A percentile compares a stretch with the other conserved stretches of the same genome.
Conservation (phyloP, 2,888 invertebrate genomes). For the Diplazon laetatorius region DNA sequence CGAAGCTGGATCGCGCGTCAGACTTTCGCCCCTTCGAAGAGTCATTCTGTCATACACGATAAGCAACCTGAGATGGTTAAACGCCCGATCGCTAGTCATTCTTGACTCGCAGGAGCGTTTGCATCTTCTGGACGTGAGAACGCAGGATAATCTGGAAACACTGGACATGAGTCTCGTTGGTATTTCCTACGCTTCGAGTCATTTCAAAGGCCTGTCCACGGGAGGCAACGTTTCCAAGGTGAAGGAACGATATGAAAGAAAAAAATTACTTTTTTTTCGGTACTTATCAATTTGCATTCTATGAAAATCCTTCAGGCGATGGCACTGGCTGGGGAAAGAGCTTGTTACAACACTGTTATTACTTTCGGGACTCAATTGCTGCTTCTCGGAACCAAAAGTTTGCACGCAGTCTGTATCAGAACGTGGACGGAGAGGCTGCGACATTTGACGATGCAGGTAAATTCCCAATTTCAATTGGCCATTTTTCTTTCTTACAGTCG, state of each 20-base stretch:
- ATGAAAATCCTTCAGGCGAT: conserved; percentile 84
- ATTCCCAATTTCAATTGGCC: conserved; percentile 66
- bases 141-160: conserved; percentile 92
- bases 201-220: conserved; percentile 95
- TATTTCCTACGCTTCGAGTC: conserved; percentile 93
- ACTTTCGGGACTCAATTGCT: conserved; percentile 88
- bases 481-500: conserved; percentile 60
- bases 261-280: neutral
- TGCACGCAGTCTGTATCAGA: conserved; percentile 84
- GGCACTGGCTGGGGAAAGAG: conserved; percentile 89
- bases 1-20: conserved; percentile 84
- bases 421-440: conserved; percentile 88
- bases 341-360: conserved; percentile 89
- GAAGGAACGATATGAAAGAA: conserved; percentile 17
- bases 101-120: conserved; percentile 94
- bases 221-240: conserved; percentile 93
- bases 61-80: conserved; percentile 91
- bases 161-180: conserved; percentile 91
- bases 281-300: neutral
- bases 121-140: conserved; percentile 94
- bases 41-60: conserved; percentile 89
- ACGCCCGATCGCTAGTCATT: conserved; percentile 91
- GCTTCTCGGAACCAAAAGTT: conserved; percentile 87
- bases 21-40: conserved; percentile 87
- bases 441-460: conserved; percentile 84